phyloP scores from a whole-genome alignment of 2,797 vertebrate species.

The Bovichtus diacanthus region DNA sequence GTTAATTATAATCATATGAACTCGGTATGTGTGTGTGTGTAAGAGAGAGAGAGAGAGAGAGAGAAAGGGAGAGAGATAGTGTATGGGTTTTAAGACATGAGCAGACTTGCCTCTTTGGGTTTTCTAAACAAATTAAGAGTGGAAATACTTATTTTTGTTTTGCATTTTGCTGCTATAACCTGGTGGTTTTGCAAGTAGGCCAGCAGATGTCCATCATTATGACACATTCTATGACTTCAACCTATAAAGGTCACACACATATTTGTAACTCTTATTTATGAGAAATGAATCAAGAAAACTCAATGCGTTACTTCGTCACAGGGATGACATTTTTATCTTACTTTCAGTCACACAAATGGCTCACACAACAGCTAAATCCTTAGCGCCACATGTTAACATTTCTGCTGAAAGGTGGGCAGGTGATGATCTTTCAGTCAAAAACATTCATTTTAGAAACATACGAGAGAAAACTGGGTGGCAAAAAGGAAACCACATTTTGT shows the following conservation, averaged over 20 bases:
- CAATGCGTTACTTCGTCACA: no score
- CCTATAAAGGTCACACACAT: no score
- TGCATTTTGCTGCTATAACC: background rate
- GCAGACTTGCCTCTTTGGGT: constrained; percentile 38
- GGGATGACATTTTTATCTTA: background rate
- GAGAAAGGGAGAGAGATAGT: no score
- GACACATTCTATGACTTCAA: background rate
- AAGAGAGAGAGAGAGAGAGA: no score
- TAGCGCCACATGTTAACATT: background rate
- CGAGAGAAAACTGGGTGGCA: background rate
- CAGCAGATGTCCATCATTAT: background rate
- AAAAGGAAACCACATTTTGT: background rate
- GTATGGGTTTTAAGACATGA: constrained; percentile 23
- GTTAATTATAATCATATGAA: constrained; percentile 46
- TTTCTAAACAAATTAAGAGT: background rate
- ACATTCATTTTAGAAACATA: no score
- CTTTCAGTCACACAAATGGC: background rate
- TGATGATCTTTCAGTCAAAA: background rate
- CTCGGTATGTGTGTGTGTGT: background rate
- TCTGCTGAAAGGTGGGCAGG: background rate
- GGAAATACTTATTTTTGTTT: background rate
- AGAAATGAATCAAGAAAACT: no score
- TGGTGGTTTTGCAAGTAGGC: background rate
- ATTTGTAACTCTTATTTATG: no score
- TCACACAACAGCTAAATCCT: no score